Percentiles rank a stretch among this genome's conserved stretches.
Conservation (phyloP, 2,888 invertebrate species). For the Ametastegia equiseti region DNA sequence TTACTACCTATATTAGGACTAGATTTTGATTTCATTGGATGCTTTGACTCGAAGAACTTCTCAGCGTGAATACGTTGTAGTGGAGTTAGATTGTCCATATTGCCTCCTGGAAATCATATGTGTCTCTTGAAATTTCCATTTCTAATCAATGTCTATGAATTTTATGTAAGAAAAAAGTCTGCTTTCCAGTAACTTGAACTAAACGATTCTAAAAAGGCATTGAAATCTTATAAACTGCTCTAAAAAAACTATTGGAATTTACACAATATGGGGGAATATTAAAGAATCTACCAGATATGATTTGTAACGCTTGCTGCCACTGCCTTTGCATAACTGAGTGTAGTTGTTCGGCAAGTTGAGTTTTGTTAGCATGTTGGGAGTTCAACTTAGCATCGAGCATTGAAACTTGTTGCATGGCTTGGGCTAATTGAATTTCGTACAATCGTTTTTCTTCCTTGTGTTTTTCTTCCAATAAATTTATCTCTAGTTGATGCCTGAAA, state of each 20-base stretch:
- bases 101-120: conserved; percentile 64
- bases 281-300: conserved; percentile 77
- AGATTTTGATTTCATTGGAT: conserved; percentile 63
- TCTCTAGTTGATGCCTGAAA: conserved; percentile 84
- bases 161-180: too few relatives aligned
- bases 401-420: conserved; percentile 83
- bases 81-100: conserved; percentile 64
- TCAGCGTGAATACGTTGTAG: conserved; percentile 66
- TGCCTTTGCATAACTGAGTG: conserved; percentile 89
- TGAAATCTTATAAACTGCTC: too few relatives aligned
- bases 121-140: background rate
- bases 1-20: conserved; percentile 62
- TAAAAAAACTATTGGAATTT: too few relatives aligned
- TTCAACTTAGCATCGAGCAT: conserved; percentile 80
- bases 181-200: too few relatives aligned
- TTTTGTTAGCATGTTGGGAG: conserved; percentile 78
- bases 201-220: too few relatives aligned
- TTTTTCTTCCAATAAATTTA: conserved; percentile 87
- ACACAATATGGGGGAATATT: too few relatives aligned
- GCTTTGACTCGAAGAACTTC: conserved; percentile 65
- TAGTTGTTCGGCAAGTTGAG: conserved; percentile 85
- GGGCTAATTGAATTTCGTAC: conserved; percentile 84
- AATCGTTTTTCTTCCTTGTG: conserved; percentile 87
- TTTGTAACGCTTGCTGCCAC: conserved; percentile 87
- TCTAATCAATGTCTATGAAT: too few relatives aligned